These are phyloP conservation scores for Lasioglossum lativentre DNA, from an alignment of 2,888 invertebrate genomes.

Conservation along the genomic window DNA sequence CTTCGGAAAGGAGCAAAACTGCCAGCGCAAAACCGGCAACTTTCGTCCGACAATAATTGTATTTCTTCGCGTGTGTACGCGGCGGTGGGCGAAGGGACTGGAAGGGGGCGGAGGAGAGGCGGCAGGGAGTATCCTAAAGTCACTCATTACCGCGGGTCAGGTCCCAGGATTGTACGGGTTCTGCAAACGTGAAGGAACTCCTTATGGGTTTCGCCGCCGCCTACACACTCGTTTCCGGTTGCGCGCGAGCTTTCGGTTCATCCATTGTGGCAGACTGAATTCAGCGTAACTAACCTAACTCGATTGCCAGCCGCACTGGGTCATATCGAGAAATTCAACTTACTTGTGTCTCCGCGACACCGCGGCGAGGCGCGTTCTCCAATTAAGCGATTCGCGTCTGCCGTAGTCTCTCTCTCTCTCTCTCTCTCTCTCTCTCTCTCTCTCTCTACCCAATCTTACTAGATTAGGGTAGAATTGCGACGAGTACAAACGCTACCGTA, in stretches of 20 bases:
- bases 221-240: slow-evolving; percentile 35
- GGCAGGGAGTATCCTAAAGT: slow-evolving; percentile 34
- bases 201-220: slow-evolving; percentile 29
- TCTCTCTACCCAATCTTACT: neutral
- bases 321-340: slow-evolving; percentile 80
- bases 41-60: slow-evolving; percentile 43
- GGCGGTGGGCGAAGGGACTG: neutral
- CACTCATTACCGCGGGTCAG: slow-evolving; percentile 50
- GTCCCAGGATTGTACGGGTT: slow-evolving; percentile 21
- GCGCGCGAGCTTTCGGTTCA: slow-evolving; percentile 55
- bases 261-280: slow-evolving; percentile 71
- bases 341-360: slow-evolving; percentile 74
- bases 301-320: slow-evolving; percentile 75
- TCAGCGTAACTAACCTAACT: slow-evolving; percentile 79
- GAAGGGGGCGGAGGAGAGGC: neutral
- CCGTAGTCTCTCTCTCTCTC: neutral
- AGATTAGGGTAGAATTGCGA: slow-evolving; percentile 31
- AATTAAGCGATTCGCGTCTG: slow-evolving; percentile 70
- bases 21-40: slow-evolving; percentile 31
- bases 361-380: slow-evolving; percentile 58
- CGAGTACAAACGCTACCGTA: slow-evolving; percentile 20
- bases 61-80: slow-evolving; percentile 33
- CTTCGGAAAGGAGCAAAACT: slow-evolving; percentile 14
- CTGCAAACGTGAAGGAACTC: slow-evolving; percentile 52
- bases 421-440: neutral